phyloP scores from a whole-genome alignment of 2,797 vertebrate species.

The Macropodus opercularis region DNA sequence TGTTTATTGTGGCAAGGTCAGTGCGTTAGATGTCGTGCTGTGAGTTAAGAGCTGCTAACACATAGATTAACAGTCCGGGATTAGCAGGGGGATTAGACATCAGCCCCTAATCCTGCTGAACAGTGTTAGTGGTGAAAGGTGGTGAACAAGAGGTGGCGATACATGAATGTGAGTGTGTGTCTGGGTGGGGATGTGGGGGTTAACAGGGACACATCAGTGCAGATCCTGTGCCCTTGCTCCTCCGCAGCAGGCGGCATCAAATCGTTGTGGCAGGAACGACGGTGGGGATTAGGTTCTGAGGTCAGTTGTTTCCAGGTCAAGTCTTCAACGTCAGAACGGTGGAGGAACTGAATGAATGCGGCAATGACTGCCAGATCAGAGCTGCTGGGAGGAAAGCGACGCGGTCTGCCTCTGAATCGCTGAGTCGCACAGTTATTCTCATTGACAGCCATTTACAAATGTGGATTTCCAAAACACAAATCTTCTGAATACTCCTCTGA shows the following conservation, averaged over 20 bases:
- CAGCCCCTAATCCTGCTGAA: conserved; percentile 59
- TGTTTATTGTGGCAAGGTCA: conserved; percentile 33
- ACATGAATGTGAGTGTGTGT: conserved; percentile 3
- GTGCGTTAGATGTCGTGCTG: conserved; percentile 35
- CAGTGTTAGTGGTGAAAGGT: conserved; percentile 20
- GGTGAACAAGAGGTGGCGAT: conserved; percentile 14
- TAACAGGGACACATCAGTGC: conserved; percentile 31
- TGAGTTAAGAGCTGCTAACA: conserved; percentile 44
- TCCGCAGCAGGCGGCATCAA: conserved; percentile 50
- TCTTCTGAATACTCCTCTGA: neutral
- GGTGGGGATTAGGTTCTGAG: conserved; percentile 44
- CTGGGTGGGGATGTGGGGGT: neutral
- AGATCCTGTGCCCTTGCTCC: conserved; percentile 32
- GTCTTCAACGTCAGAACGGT: conserved; percentile 26
- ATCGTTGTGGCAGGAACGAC: conserved; percentile 36
- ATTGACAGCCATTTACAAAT: too few relatives aligned
- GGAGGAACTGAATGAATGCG: conserved; percentile 43
- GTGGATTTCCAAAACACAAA: too few relatives aligned
- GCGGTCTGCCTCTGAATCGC: too few relatives aligned
- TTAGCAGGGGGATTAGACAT: conserved; percentile 74
- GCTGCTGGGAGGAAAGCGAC: conserved; percentile 1
- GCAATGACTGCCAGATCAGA: conserved; percentile 17
- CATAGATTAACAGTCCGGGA: conserved; percentile 70
- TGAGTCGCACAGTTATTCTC: too few relatives aligned
- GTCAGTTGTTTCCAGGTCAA: conserved; percentile 63